Evolutionary conservation across 1,140 invertebrate genomes (phyloP).

Genomic region (Coboldia fuscipes): DNA sequence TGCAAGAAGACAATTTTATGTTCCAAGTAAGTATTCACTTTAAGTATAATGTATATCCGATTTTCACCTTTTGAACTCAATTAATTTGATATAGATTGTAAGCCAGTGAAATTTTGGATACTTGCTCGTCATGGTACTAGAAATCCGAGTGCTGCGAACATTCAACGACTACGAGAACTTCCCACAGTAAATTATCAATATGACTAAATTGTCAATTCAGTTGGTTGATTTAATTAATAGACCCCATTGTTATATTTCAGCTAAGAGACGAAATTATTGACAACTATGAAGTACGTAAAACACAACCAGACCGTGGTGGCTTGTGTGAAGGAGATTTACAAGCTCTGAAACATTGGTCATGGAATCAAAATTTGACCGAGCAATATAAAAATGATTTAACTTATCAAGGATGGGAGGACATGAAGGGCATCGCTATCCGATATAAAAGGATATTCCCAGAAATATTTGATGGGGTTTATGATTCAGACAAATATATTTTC

Average conservation of each 20-base stretch:
- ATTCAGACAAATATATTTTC: conserved; percentile 25
- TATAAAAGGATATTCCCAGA: conserved; percentile 30
- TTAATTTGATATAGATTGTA: conserved; percentile 25
- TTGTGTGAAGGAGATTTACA: conserved; percentile 32
- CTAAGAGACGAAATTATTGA: conserved; percentile 26
- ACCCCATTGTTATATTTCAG: conserved; percentile 5
- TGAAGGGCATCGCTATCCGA: conserved; percentile 31
- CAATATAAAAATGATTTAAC: conserved; percentile 30
- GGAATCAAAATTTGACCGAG: conserved; percentile 30
- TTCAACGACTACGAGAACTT: conserved; percentile 26
- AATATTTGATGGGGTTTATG: conserved; percentile 14
- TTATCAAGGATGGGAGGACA: conserved; percentile 28
- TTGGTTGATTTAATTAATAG: no score
- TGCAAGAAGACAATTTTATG: conserved; percentile 24
- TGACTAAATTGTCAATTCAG: background rate
- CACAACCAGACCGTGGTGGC: conserved; percentile 17
- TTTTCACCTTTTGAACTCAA: background rate
- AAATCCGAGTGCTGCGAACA: conserved; percentile 27
- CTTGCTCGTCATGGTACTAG: conserved; percentile 37
- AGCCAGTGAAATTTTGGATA: conserved; percentile 36
- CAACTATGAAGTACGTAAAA: conserved; percentile 26
- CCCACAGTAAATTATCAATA: conserved; percentile 18
- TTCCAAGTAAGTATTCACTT: conserved; percentile 25
- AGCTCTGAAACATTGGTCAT: conserved; percentile 31
- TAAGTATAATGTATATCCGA: background rate